Conservation (phyloP, 2,113 vertebrate genomes). For the Symphodus melops region DNA sequence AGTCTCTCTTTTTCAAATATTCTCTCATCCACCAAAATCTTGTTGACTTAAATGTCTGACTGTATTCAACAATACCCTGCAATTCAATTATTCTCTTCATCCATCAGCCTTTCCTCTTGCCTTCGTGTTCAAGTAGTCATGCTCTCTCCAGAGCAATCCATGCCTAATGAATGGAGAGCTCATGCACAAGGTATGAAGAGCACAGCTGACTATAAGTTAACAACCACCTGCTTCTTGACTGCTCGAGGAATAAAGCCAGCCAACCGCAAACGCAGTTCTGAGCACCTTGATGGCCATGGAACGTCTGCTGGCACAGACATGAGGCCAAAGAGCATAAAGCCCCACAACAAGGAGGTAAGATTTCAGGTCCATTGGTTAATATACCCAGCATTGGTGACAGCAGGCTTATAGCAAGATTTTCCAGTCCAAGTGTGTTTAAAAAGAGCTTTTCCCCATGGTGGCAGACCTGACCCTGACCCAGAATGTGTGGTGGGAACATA, state of each 20-base stretch:
- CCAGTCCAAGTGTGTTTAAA: constrained; percentile 44
- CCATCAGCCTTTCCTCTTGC: neutral
- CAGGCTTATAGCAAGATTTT: constrained; percentile 8
- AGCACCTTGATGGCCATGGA: constrained; percentile 44
- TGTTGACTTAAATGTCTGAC: too few species aligned
- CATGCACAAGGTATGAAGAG: constrained; percentile 59
- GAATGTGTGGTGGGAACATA: constrained; percentile 23
- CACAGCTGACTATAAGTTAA: constrained; percentile 61
- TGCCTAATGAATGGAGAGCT: constrained; percentile 60
- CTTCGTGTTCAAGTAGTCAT: constrained; percentile 24
- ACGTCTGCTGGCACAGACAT: constrained; percentile 34
- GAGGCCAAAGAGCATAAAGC: constrained; percentile 46
- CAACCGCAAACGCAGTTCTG: constrained; percentile 12
- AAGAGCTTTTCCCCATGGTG: constrained; percentile 34
- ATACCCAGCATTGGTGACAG: constrained; percentile 7
- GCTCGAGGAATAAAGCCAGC: constrained; percentile 48
- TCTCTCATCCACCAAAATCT: too few species aligned
- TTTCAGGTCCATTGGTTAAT: constrained; percentile 30
- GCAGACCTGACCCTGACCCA: constrained; percentile 36
- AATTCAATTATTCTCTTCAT: too few species aligned
- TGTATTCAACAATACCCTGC: too few species aligned
- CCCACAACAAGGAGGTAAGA: constrained; percentile 24
- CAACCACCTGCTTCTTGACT: constrained; percentile 56
- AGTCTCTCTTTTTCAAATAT: too few species aligned
- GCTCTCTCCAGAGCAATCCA: constrained; percentile 34